A percentile compares a stretch with the other conserved stretches of the same genome.
phyloP scores from a whole-genome alignment of 2,113 vertebrate genomes.

The Monopterus albus region DNA sequence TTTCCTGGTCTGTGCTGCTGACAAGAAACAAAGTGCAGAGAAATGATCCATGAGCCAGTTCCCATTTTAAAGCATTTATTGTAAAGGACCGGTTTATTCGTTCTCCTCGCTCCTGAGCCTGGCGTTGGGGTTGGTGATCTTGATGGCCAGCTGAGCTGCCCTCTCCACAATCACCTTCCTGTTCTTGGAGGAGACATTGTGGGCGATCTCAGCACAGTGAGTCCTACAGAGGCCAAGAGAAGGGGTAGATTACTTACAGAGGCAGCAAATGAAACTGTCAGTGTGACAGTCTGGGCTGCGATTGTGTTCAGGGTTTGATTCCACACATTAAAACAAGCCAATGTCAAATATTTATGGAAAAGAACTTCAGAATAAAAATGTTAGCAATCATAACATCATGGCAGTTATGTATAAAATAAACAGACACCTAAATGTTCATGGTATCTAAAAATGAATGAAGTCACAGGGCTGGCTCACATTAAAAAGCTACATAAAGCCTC shows the following conservation, averaged over 20 bases:
- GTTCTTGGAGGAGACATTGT: conserved; percentile 99
- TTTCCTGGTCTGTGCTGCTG: neutral
- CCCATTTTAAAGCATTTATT: conserved; percentile 73
- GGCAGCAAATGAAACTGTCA: neutral
- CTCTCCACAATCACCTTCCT: conserved; percentile 96
- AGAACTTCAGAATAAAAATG: neutral
- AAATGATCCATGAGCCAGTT: neutral
- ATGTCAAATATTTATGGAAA: neutral
- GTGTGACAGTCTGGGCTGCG: neutral
- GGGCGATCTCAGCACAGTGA: conserved; percentile 96
- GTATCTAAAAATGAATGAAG: too few relatives aligned
- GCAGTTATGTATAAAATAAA: too few relatives aligned
- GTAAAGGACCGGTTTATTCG: conserved; percentile 83
- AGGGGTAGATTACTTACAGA: neutral
- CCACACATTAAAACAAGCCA: neutral
- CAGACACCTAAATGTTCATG: too few relatives aligned
- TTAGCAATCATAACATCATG: too few relatives aligned
- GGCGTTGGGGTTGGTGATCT: conserved; percentile 97
- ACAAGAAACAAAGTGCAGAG: neutral
- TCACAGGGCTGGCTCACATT: too few relatives aligned
- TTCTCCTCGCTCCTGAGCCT: conserved; percentile 98
- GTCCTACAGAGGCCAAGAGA: conserved; percentile 81
- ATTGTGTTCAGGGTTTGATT: neutral
- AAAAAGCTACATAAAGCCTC: too few relatives aligned
- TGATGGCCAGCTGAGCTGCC: conserved; percentile 97